Base-by-base conservation (phyloP, 1,140 invertebrate species). In the Anastatus disparis region DNA sequence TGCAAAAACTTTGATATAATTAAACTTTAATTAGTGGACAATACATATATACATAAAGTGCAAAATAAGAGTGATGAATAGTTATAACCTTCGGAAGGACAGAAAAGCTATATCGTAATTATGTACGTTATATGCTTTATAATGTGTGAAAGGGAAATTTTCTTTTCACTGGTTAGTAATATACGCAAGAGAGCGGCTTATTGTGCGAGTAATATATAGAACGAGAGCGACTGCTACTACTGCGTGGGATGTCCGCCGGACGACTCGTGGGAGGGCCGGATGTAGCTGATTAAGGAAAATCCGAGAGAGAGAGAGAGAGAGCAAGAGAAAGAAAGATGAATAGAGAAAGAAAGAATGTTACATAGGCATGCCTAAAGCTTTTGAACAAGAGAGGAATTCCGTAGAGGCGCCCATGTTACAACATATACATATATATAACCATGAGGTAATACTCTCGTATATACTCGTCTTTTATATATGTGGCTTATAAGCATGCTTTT, bases 241-340 rank as follows among this genome's bases (percentile, higher is more conserved):
- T 44, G 48, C 58, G 67, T 53, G 46, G 58, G 48, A 69, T 44
- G 48, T 63, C 24, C 56, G 46, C 52, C 58, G 46, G 58, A 61
- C 46, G 46, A 56, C 12, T 31, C 48, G 67, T 52, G 56, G 55
- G 66, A 68, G 48, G 56, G 58, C 65, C 56, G 58, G 67, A 69
- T 69, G 56, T 52, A 15, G 38, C 58, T 69, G 56, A 62, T 69
- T 53, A 69, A 61, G 58, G 67, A 69, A 61, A 69, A 62, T 53
- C 17, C 67, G 58, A 24, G 20, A 26, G 46, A 24, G 22, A 48
- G 48, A 40, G 31, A 64, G 61, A 52, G 40, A 61, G 40, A 44
- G 9, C 20, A n/a, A 64, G 17, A 52, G 22, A 15, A 42, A 67
- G 38, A 12, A 22, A 22, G 56, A 50, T n/a, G n/a, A n/a, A n/a